Base-by-base conservation (phyloP, 2,888 invertebrate genomes). In the Drosophila prolongata region DNA sequence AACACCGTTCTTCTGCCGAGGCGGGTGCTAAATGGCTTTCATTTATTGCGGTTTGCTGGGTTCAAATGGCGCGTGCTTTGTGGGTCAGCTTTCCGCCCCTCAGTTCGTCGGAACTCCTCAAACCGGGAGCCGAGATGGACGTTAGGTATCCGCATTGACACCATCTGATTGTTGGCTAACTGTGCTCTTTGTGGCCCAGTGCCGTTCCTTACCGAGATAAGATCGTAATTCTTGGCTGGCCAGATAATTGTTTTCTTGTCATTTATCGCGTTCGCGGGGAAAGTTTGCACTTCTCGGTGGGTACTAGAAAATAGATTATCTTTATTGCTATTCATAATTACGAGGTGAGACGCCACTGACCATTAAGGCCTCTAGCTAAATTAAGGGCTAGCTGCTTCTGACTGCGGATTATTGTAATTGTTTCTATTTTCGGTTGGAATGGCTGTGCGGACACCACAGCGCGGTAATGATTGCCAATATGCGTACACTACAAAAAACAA, bases 51-150 rank as follows among this genome's bases (percentile, higher is more conserved):
- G 80, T 84, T 76, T 85, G 87, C 53, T 71, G 78, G 66, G 85
- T 87, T 89, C 85, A 89, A 79, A 85, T 87, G 84, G 81, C 85
- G 79, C 81, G 71, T 89, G 79, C 61, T 80, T 80, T 79, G 77
- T 89, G 86, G 85, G 85, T 85, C 81, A 85, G 67, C 65, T 76
- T 59, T 70, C 72, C 55, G 65, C 38, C 47, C 16, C 16, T 30
- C 6, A n/a, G 37, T 13, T 11, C 11, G 1, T 11, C 49, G 3
- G 9, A 30, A 13, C 47, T 64, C 65, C 44, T 34, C 34, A 24
- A 34, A 34, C 47, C 47, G 47, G 47, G 9, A 14, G 47, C 16
- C 27, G 13, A 34, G 34, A 16, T 38, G 52, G 24, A 19, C 16
- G 30, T 10, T 34, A 11, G 27, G 54, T n/a, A 43, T 44, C 54